These are phyloP conservation scores for Drosophila lowei DNA, from an alignment of 1,140 invertebrate genomes.

Conservation along the genomic window DNA sequence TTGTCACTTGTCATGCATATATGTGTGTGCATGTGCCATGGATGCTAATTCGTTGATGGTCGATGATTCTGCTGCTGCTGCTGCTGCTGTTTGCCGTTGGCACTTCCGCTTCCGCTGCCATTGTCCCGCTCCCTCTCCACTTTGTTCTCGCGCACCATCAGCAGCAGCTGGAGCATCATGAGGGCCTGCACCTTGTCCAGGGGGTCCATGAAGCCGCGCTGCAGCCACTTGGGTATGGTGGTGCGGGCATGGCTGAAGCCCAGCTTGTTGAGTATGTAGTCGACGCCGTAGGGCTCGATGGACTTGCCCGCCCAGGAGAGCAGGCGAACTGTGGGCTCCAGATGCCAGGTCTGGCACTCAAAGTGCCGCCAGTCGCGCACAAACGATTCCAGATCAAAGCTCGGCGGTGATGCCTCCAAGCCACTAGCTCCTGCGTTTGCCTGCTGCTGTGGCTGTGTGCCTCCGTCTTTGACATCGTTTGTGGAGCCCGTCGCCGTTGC, in stretches of 20 bases:
- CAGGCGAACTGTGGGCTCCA: slow-evolving; percentile 97
- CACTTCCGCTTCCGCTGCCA: neutral
- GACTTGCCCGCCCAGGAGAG: slow-evolving; percentile 97
- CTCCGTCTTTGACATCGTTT: slow-evolving; percentile 44
- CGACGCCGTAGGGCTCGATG: slow-evolving; percentile 98
- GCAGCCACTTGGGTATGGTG: slow-evolving; percentile 99
- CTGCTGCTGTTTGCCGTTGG: slow-evolving; percentile 48
- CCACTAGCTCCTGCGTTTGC: neutral
- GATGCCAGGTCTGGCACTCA: slow-evolving; percentile 97
- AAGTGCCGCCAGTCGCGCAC: slow-evolving; percentile 92
- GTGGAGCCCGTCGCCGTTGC: slow-evolving; percentile 25
- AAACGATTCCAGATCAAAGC: slow-evolving; percentile 80
- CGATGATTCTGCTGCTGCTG: slow-evolving; percentile 63
- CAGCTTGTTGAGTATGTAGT: slow-evolving; percentile 98
- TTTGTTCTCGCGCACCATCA: slow-evolving; percentile 83
- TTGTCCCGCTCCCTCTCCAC: slow-evolving; percentile 16
- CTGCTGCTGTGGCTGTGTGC: slow-evolving; percentile 12
- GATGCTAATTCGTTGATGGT: slow-evolving; percentile 55
- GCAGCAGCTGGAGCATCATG: slow-evolving; percentile 87
- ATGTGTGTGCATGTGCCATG: neutral
- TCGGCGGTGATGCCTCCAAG: slow-evolving; percentile 36
- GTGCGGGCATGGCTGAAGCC: slow-evolving; percentile 98
- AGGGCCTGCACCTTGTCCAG: slow-evolving; percentile 93
- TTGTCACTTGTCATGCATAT: slow-evolving; percentile 59
- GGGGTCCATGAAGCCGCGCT: slow-evolving; percentile 98